Evolutionary conservation across 2,797 vertebrate genomes (phyloP).

Genomic region (Percopsis omiscomaycus): DNA sequence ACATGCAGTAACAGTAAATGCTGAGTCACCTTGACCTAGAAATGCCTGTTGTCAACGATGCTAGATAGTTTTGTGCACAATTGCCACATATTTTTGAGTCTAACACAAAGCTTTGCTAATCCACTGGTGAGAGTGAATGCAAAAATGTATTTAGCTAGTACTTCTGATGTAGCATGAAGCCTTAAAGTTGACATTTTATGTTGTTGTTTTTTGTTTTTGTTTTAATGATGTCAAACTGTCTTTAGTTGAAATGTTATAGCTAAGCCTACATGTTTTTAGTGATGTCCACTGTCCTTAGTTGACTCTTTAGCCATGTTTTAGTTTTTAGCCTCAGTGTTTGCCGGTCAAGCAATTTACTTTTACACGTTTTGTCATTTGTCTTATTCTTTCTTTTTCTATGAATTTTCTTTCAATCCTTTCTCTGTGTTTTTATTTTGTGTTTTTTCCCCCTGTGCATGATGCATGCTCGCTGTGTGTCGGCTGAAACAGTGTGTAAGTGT

Average conservation of each 20-base stretch:
- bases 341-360: conserved; percentile 40
- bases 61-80: neutral
- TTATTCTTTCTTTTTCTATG: conserved; percentile 51
- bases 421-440: conserved; percentile 35
- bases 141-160: conserved; percentile 34
- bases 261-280: too few relatives aligned
- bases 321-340: conserved; percentile 29
- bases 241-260: conserved; percentile 19
- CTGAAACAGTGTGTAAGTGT: conserved; percentile 88
- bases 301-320: conserved; percentile 7
- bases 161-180: conserved; percentile 19
- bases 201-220: conserved; percentile 26
- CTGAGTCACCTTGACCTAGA: conserved; percentile 22
- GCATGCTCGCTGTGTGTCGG: conserved; percentile 78
- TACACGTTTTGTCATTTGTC: conserved; percentile 50
- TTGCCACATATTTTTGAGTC: conserved; percentile 7
- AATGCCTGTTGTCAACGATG: conserved; percentile 16
- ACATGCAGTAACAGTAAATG: conserved; percentile 3
- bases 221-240: neutral
- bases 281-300: conserved; percentile 1
- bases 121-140: conserved; percentile 25
- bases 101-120: conserved; percentile 40
- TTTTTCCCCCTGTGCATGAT: conserved; percentile 62
- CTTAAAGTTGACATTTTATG: conserved; percentile 40
- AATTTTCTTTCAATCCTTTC: conserved; percentile 27